These are phyloP conservation scores for Archaeoteleia sp. DNA, from an alignment of 2,888 invertebrate genomes.

Conservation along the genomic window DNA sequence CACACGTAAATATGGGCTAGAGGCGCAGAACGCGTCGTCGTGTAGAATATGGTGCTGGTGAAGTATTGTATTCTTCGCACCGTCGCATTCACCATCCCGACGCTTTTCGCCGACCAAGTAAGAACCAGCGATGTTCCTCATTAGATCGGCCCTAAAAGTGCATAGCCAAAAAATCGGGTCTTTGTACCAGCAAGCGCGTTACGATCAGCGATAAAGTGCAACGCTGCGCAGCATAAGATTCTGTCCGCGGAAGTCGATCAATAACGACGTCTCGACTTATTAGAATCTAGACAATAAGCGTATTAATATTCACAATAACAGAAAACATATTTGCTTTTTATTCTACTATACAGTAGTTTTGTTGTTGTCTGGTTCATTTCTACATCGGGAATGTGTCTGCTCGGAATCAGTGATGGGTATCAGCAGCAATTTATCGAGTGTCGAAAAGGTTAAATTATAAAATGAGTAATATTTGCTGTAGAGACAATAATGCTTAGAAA, in stretches of 20 bases:
- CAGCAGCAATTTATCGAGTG: constrained; percentile 36
- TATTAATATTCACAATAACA: constrained; percentile 43
- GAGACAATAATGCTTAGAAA: constrained; percentile 4
- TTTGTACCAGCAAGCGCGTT: constrained; percentile 11
- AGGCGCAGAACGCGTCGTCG: constrained; percentile 42
- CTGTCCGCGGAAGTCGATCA: constrained; percentile 60
- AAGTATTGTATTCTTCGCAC: constrained; percentile 48
- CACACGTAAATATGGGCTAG: constrained; percentile 48
- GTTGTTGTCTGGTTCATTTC: constrained; percentile 9
- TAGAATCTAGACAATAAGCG: constrained; percentile 49
- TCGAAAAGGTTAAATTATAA: constrained; percentile 45
- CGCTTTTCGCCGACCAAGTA: constrained; percentile 60
- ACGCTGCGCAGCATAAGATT: constrained; percentile 52
- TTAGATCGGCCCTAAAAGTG: constrained; percentile 19
- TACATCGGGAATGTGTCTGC: constrained; percentile 24
- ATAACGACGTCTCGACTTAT: constrained; percentile 58
- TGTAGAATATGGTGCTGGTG: constrained; percentile 44
- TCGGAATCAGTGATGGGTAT: constrained; percentile 35
- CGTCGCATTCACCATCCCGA: constrained; percentile 55
- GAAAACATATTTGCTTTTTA: constrained; percentile 14
- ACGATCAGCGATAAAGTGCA: constrained; percentile 28
- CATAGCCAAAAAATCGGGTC: constrained; percentile 14
- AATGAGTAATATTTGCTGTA: constrained; percentile 8
- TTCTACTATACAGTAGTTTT: neutral
- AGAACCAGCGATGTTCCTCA: constrained; percentile 43